A percentile compares a stretch with the other conserved stretches of the same genome.
Evolutionary conservation across 30 jellyfish, hydroid and myxozoan species (phyloP).

Genomic region (Calvadosia cruxmelitensis): DNA sequence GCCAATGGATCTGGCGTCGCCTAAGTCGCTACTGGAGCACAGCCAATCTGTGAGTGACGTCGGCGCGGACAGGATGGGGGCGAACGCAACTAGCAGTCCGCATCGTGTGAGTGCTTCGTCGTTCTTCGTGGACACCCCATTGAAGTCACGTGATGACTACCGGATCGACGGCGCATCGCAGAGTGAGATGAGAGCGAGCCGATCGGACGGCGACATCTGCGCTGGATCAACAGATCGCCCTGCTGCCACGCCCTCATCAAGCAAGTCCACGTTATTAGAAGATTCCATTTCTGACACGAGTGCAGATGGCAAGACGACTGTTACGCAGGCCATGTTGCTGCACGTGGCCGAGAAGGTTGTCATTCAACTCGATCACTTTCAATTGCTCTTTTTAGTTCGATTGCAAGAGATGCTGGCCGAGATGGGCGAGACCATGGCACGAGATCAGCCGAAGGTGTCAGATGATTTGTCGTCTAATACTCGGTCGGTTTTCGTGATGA

Average conservation of each 20-base stretch:
- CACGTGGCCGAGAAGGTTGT: slow-evolving; percentile 37
- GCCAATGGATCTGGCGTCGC: background rate
- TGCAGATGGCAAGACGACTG: background rate
- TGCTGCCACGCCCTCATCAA: background rate
- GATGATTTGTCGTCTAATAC: background rate
- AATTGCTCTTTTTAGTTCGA: slow-evolving; percentile 62
- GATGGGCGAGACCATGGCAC: slow-evolving; percentile 30
- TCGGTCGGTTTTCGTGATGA: slow-evolving; percentile 19
- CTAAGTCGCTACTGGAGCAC: background rate
- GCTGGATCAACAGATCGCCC: background rate
- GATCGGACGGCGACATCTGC: background rate
- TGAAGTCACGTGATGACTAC: background rate
- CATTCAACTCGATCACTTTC: slow-evolving; percentile 90
- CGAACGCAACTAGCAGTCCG: background rate
- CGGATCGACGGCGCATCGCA: background rate
- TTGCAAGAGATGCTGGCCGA: slow-evolving; percentile 58
- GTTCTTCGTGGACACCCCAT: background rate
- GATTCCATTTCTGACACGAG: background rate
- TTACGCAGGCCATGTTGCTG: slow-evolving; percentile 36
- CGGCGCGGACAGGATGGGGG: background rate
- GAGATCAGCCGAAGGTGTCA: slow-evolving; percentile 14
- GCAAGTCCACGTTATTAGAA: background rate
- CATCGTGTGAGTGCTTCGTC: too few species aligned
- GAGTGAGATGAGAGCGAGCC: background rate
- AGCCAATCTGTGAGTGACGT: background rate